Evolutionary conservation across 2,113 vertebrate species (phyloP).

Genomic region (Mus musculus): DNA sequence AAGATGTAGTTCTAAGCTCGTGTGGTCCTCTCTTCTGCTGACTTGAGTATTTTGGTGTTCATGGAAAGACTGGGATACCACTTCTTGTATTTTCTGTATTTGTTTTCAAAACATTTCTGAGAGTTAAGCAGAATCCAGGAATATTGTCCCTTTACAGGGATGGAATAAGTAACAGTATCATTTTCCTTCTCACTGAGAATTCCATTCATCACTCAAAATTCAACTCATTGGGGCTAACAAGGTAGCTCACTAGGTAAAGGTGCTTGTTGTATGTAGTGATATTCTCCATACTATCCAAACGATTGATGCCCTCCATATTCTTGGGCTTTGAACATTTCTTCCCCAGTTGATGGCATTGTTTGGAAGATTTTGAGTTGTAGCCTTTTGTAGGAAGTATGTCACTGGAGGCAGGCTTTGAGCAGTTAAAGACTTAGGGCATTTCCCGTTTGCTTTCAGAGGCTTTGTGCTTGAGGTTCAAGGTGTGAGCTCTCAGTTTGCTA

Average conservation of each 20-base stretch:
- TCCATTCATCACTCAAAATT: neutral
- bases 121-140: neutral
- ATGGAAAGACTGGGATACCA: neutral
- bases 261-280: neutral
- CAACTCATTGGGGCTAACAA: neutral
- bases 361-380: too few relatives aligned
- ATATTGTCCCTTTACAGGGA: neutral
- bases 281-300: neutral
- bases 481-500: neutral
- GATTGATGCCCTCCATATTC: neutral
- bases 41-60: neutral
- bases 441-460: neutral
- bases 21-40: neutral
- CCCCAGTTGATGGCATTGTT: neutral
- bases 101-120: slow-evolving; percentile 18
- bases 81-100: neutral
- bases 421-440: neutral
- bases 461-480: neutral
- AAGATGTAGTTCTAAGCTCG: neutral
- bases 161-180: too few relatives aligned
- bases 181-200: neutral
- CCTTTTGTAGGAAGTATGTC: neutral
- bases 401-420: neutral
- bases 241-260: neutral
- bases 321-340: neutral